Evolutionary conservation across 2,888 invertebrate species (phyloP), one percentile per base, ranked within the genome.

Genomic region (Drosophila birchii): DNA sequence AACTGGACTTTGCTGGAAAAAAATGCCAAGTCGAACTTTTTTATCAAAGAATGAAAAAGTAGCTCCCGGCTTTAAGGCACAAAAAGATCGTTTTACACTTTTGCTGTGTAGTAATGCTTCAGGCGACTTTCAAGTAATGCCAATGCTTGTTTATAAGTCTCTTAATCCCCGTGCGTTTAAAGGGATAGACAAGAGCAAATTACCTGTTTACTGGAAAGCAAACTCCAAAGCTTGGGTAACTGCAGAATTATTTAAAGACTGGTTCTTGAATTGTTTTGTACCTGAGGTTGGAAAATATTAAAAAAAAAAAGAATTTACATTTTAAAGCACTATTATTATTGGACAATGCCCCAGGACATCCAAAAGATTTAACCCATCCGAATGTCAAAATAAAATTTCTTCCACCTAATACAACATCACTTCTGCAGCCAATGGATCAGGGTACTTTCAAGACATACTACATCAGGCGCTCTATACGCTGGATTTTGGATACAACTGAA

Each of bases 41-140:
- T n/a, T n/a, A n/a, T n/a, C n/a, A n/a, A n/a, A n/a, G n/a, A n/a
- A n/a, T n/a, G n/a, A n/a, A n/a, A n/a, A n/a, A n/a, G n/a, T n/a
- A n/a, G n/a, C n/a, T n/a, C n/a, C n/a, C n/a, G n/a, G n/a, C n/a
- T 39, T 47, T 62, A 62, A 55, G 43, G 43, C 51, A 51, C 56
- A 63, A 63, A 63, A 56, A 56, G 43, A 56, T 63, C 55, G 55
- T 20, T 56, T 63, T 41, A 63, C 55, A 47, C 63, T 59, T 59
- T 47, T 47, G 47, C 56, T 57, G 57, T 57, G 36, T 57, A 57
- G 45, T 53, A 53, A 26, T 54, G 61, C 43, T 54, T 54, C 16
- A 34, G 32, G 32, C 11, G 32, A 47, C 38, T 38, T 38, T 38
- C 38, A 38, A 38, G 38, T 38, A 16, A 38, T 16, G 38, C 38